Conservation (phyloP, 2,797 vertebrate species). For the Spheniscus humboldti region DNA sequence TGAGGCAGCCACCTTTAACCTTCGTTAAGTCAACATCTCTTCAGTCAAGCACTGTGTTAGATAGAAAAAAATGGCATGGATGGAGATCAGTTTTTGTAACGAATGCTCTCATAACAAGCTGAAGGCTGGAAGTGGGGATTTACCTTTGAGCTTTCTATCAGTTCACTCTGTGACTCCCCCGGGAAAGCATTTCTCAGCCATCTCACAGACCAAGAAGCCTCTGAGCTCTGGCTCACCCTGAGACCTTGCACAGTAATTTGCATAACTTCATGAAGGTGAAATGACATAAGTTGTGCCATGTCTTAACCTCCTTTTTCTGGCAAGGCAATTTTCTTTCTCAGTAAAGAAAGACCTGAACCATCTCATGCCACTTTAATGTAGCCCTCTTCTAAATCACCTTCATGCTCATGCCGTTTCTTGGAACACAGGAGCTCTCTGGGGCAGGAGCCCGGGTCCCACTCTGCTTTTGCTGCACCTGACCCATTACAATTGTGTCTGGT, state of each 20-base stretch:
- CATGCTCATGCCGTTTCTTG: accelerated
- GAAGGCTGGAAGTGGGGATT: neutral
- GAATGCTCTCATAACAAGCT: neutral
- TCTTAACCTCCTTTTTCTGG: neutral
- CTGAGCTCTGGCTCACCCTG: neutral
- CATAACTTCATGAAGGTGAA: neutral
- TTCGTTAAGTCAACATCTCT: conserved; percentile 43
- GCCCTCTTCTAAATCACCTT: neutral
- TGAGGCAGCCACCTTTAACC: conserved; percentile 68
- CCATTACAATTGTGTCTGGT: too few species aligned
- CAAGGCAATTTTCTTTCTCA: neutral
- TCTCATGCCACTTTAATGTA: neutral
- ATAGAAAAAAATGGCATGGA: neutral
- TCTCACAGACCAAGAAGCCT: neutral
- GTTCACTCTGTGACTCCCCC: neutral
- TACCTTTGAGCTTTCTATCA: neutral
- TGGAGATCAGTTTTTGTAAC: neutral
- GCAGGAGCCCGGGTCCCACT: neutral
- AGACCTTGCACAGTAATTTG: neutral
- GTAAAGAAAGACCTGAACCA: neutral
- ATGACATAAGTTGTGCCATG: neutral
- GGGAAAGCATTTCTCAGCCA: neutral
- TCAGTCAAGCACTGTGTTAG: neutral
- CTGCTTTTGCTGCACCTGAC: neutral
- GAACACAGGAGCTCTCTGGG: neutral